Evolutionary conservation across 2,113 vertebrate species (phyloP), one percentile per base, ranked within the genome.

Genomic region (Bubo bubo): DNA sequence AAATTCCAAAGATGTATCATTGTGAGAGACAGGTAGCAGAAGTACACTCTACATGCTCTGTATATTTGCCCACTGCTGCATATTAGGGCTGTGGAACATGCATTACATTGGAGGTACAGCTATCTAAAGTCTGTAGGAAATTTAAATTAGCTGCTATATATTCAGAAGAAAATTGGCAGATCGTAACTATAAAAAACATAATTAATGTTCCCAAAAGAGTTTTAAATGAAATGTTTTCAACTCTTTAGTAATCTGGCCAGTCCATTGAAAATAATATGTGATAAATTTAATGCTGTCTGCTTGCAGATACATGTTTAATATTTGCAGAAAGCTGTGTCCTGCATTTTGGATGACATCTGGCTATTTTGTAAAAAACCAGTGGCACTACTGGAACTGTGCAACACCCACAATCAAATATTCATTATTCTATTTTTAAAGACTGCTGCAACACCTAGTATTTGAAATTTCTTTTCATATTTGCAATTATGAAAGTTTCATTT

Each of bases 171-270:
- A 94, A 86, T 52, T 87, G 79, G n/a, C 50, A 97, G 77, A 88
- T 76, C 6, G 2, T 47, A 92, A 90, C 81, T 83, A 80, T 88
- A 73, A 95, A 95, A 96, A 92, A 86, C 1, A 22, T 73, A 90
- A 94, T 95, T 95, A 95, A 94, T 85, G 55, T 86, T 94, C 85
- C 60, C 71, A 30, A 83, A 81, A 85, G 68, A 71, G 55, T 86
- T 96, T 86, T 92, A 92, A 92, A 94, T 88, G 23, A 93, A 68
- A 63, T 92, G 8, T 55, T 95, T 95, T 84, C 79, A 88, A 64
- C 34, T 89, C 62, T 73, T 87, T 72, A 83, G 37, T 74, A 77
- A 92, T 91, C 62, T 70, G n/a, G 55, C 74, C 28, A 95, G 81
- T 83, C 43, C 59, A 56, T 39, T 91, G 88, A 88, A 97, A 96